These are phyloP conservation scores for Conus ventricosus DNA, from an alignment of 1,140 invertebrate species.

Conservation along the genomic window DNA sequence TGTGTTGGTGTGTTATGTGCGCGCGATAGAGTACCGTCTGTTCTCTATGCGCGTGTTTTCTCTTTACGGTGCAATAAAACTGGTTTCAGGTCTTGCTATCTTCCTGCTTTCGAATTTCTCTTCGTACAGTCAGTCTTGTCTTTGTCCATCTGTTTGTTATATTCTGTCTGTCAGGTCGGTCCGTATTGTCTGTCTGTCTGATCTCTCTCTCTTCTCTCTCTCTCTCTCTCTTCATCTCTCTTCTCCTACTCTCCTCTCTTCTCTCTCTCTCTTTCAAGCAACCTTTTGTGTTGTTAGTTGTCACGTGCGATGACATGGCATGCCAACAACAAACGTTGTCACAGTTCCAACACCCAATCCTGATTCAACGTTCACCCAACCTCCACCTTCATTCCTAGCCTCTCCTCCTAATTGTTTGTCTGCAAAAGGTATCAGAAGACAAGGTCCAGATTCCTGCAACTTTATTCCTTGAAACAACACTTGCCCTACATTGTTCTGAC, in stretches of 20 bases:
- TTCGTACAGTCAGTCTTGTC: neutral
- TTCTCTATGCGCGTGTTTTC: neutral
- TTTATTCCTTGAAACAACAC: neutral
- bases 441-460: neutral
- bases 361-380: too few species aligned
- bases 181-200: too few species aligned
- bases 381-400: neutral
- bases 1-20: neutral
- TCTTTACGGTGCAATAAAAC: neutral
- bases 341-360: neutral
- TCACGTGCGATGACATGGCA: neutral
- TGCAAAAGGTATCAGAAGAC: too few species aligned
- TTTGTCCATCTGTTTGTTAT: neutral
- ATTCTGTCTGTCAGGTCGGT: neutral
- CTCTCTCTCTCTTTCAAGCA: too few species aligned
- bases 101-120: neutral
- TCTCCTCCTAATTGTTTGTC: neutral
- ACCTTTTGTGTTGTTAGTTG: neutral
- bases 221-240: neutral
- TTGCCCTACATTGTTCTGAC: neutral
- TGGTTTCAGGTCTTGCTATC: neutral
- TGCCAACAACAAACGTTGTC: neutral
- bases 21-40: neutral
- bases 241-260: too few species aligned
- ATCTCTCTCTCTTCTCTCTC: neutral